Base-by-base conservation (phyloP, 2,797 vertebrate genomes). In the Streptopelia turtur region DNA sequence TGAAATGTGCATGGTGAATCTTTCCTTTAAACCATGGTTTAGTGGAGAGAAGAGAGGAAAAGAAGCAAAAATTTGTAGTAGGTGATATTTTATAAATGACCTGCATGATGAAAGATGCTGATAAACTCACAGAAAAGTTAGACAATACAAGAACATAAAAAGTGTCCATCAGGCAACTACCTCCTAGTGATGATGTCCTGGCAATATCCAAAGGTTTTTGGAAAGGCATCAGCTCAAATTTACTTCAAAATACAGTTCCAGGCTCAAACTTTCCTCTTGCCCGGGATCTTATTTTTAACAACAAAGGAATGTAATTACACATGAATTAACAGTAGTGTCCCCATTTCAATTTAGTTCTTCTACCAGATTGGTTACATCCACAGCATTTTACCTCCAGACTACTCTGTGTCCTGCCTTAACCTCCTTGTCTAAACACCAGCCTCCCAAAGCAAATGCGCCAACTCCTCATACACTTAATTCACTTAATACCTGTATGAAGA, bases 241-340 rank as follows among this genome's bases (percentile, higher is more conserved):
- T 93, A 7, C 71, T 92, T 93, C 79, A 89, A 83, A 94, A 90
- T 18, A n/a, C 33, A 68, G 21, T 61, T 60, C 35, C 47, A 92
- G 68, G 45, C 49, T 95, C 81, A 92, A 90, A 84, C 68, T 53
- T 90, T 49, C n/a, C 52, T 90, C 78, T 69, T 78, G 69, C 20
- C 47, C 65, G 43, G 20, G 65, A 80, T 88, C 93, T 89, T 75
- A 87, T 83, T 91, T 95, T 81, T 93, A 91, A 91, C 72, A 89
- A 89, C 65, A 88, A 90, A 83, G 21, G 59, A 95, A 91, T 68
- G 57, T 78, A 91, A 94, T 90, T 71, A 88, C 90, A 91, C 60
- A 78, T 83, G 82, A 89, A 91, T 93, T 96, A 94, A 91, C 84
- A 83, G 72, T 65, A 63, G 31, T 63, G 65, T 69, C 57, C 61